Percentiles rank a stretch among this genome's conserved stretches.
phyloP scores from a whole-genome alignment of 1,140 invertebrate genomes.

The Brachionus rubens region DNA sequence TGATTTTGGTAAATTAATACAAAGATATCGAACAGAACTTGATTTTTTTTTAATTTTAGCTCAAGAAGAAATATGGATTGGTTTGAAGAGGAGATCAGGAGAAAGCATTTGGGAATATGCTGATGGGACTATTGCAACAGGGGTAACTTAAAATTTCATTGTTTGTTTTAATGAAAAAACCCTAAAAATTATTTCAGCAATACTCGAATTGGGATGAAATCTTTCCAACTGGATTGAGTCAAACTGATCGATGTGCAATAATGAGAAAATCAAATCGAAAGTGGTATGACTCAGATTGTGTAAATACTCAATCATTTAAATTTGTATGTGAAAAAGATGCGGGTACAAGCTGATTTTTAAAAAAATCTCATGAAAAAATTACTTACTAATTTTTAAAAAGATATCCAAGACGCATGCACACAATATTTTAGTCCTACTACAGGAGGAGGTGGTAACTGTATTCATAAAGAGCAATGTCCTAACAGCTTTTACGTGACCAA shows the following conservation, averaged over 20 bases:
- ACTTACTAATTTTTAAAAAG: background rate
- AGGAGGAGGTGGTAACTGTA: constrained; percentile 38
- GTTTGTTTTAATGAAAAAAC: background rate
- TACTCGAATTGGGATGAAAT: constrained; percentile 43
- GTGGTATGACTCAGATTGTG: constrained; percentile 29
- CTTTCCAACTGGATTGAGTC: background rate
- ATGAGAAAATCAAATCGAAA: constrained; percentile 1
- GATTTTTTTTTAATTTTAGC: too few relatives aligned
- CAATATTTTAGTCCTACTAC: constrained; percentile 34
- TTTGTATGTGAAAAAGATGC: constrained; percentile 41
- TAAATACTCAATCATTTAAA: background rate
- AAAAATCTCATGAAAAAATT: background rate
- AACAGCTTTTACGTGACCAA: constrained; percentile 19
- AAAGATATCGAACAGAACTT: too few relatives aligned
- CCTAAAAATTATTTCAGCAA: constrained; percentile 3
- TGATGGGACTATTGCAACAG: constrained; percentile 2
- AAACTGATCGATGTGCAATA: constrained; percentile 8
- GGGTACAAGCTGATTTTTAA: background rate
- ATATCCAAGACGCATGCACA: constrained; percentile 21
- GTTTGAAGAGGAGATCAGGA: background rate
- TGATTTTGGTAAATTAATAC: constrained; percentile 13
- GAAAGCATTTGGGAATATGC: background rate
- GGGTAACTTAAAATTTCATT: background rate
- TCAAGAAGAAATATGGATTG: constrained; percentile 19
- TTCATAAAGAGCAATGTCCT: constrained; percentile 44